Base-by-base conservation (phyloP, 1,140 invertebrate species). In the Drosophila mayri region DNA sequence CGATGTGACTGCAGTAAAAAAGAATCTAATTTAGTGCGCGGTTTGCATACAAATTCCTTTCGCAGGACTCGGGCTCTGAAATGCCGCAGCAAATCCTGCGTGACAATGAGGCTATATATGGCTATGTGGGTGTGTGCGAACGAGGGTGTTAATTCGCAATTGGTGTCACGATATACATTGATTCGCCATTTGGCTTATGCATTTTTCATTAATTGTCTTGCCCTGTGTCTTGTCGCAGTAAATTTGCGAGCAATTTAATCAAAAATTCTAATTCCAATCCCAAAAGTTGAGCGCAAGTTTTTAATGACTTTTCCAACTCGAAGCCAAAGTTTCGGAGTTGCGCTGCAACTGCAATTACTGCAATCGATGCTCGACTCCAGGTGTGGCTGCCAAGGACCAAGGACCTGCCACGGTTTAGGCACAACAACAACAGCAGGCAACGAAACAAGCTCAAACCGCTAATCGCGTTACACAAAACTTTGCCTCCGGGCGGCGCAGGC, bases 131-230 rank as follows among this genome's bases (percentile, higher is more conserved):
- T 49, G 22, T 43, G 66, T 63, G 41, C 20, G 38, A 71, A 52
- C 50, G 52, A 66, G 81, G 60, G 46, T 80, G 58, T 81, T 74
- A 70, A 77, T 78, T 84, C 73, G 55, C 81, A 70, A 91, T 85
- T 91, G 84, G 88, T 80, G 88, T 91, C 88, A 91, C 88, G 88
- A 90, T 91, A 91, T 91, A 88, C 90, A 91, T 91, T 91, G 88
- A 91, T 91, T 91, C 76, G 66, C 77, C 62, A 82, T 91, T 82
- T 81, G 50, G 61, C 71, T 55, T 78, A 85, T 91, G 88, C 76
- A 91, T 91, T 85, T 91, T 88, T 85, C 68, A 91, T 91, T 91
- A 91, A 91, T 91, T 91, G 81, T 78, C 68, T 58, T 84, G 79
- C 68, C 71, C 35, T 67, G 55, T 58, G 60, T 44, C 74, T 57